Base-by-base conservation (phyloP, 2,888 invertebrate species). In the Oxyteleia sp. region DNA sequence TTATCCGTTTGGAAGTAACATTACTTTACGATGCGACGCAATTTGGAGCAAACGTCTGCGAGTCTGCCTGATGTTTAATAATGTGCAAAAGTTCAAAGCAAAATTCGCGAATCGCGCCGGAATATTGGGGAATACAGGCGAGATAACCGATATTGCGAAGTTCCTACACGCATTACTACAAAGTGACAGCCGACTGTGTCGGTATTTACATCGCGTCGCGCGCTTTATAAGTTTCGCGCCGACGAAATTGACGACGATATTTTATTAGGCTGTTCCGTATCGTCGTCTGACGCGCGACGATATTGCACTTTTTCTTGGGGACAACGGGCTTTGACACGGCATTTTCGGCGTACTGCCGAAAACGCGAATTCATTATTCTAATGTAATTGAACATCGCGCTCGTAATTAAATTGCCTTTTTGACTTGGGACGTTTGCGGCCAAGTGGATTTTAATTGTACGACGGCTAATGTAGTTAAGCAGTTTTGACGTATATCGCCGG, bases 141-240 rank as follows among this genome's bases (percentile, higher is more conserved):
- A 79, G 64, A 57, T 43, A 66, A 66, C 80, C 66, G 57, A 80
- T 72, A 72, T 80, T 80, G 72, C 71, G 47, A 79, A 71, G 38
- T 63, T 49, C 18, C 68, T 61, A 23, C 32, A 45, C 13, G 47
- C 63, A 61, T 53, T 35, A 49, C 11, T 53, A 57, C 41, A 43
- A 78, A 79, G 79, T 71, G 64, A 71, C 79, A 79, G 71, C n/a
- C 23, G 49, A 61, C 61, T 41, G 11, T 51, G 41, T 29, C 32
- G 41, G 51, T 16, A 59, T 68, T 75, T 41, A 38, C 49, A 51
- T 29, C 23, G 29, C 32, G 47, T 49, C 18, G 51, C 35, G 43
- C 57, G 69, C n/a, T n/a, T n/a, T n/a, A n/a, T n/a, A n/a, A 82
- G 57, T 63, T 66, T 49, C 64, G 38, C 13, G 47, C 18, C 63